Evolutionary conservation across 2,797 vertebrate genomes (phyloP), one percentile per base, ranked within the genome.

Genomic region (Micromesistius poutassou): DNA sequence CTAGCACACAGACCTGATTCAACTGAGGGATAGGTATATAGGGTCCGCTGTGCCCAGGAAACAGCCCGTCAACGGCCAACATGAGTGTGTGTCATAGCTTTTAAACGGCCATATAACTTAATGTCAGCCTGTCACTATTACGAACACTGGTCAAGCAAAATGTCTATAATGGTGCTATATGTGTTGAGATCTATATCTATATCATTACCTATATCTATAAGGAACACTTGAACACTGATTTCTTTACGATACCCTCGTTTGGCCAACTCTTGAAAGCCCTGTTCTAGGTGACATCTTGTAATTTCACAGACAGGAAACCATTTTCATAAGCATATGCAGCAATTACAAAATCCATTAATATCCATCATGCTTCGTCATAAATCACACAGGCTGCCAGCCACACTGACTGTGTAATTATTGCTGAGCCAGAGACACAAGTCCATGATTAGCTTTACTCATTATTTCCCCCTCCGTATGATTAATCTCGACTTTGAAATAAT

Each of bases 301-400:
- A 71, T 89, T 87, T 89, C 87, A 85, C 66, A 87, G 81, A 74
- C 84, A 91, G 87, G 89, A 86, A 92, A 88, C 81, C 87, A 87
- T 90, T 91, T 92, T 92, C 87, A 93, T 91, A 92, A 94, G 92
- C 89, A 93, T 89, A 91, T 91, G 88, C 90, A 90, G 82, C 91
- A 93, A 93, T 94, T 94, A 94, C 88, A 91, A 92, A 94, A 93
- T 86, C 92, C 92, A 94, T 94, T 94, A 94, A 94, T 94, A 93
- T 93, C 91, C 87, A 91, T 93, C 92, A 93, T 91, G 90, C 91
- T 91, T 88, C 91, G 90, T 91, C 91, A 93, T 93, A 90, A 93
- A 94, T 94, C 92, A 92, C 90, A 91, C 88, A 90, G 85, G 89
- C 83, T 85, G 88, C 82, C 88, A 89, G 91, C 79, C 79, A 83